Percentiles rank a stretch among this genome's conserved stretches.
phyloP scores from a whole-genome alignment of 2,888 invertebrate genomes.

The Lepas anatifera region DNA sequence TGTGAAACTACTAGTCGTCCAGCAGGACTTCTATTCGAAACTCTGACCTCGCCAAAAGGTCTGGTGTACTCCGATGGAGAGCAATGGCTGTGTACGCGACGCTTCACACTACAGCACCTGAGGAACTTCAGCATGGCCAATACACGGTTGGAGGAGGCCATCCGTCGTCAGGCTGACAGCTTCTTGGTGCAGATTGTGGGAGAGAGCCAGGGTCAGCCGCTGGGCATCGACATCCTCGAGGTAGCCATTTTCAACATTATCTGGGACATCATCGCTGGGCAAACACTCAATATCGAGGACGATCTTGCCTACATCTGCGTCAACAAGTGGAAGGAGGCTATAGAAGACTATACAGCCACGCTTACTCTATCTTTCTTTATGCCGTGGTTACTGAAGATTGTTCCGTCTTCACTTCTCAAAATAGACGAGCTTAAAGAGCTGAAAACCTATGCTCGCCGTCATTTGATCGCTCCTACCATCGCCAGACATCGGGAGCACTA shows the following conservation, averaged over 20 bases:
- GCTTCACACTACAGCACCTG: slow-evolving; percentile 2
- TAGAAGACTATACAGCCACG: background rate
- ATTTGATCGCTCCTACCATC: background rate
- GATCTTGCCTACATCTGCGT: background rate
- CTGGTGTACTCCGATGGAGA: slow-evolving; percentile 6
- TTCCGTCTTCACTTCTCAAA: background rate
- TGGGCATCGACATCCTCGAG: slow-evolving; percentile 4
- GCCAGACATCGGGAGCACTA: background rate
- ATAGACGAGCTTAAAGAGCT: background rate
- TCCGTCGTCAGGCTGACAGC: background rate
- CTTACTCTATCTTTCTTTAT: background rate
- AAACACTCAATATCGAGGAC: background rate
- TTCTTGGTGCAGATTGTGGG: slow-evolving; percentile 4
- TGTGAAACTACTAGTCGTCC: background rate
- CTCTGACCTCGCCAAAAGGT: background rate
- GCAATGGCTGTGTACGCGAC: background rate
- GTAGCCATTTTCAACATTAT: slow-evolving; percentile 17
- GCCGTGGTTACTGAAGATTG: background rate
- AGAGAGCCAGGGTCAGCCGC: background rate
- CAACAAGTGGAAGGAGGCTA: too few relatives aligned
- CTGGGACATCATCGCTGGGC: slow-evolving; percentile 13
- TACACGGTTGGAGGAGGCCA: background rate
- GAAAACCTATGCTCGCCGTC: too few relatives aligned
- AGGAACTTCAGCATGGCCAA: slow-evolving; percentile 10
- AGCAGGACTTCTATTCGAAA: background rate